Evolutionary conservation across 2,113 vertebrate genomes (phyloP).

Genomic region (Dasyurus viverrinus): DNA sequence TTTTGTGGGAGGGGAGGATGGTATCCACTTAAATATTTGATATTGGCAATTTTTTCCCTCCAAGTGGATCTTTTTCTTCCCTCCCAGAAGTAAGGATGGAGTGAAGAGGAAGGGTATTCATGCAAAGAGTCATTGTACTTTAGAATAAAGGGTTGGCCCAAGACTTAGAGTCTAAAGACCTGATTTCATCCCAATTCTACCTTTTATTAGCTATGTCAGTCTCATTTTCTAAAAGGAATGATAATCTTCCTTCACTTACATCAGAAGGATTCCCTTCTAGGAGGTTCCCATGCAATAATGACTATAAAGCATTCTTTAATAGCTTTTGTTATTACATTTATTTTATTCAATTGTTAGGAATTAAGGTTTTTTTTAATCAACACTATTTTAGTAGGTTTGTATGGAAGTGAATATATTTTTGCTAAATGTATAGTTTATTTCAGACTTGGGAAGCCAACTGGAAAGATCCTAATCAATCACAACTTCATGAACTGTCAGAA

Average conservation of each 20-base stretch:
- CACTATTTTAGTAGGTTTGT: background rate
- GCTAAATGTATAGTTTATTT: background rate
- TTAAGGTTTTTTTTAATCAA: background rate
- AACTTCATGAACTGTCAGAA: background rate
- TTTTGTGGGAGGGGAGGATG: no score
- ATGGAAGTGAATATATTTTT: background rate
- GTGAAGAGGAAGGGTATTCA: no score
- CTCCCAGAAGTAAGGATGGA: no score
- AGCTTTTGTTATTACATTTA: background rate
- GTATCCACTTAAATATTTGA: no score
- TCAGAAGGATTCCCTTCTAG: background rate
- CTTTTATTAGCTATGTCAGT: background rate
- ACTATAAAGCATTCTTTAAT: background rate
- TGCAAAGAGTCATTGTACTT: no score
- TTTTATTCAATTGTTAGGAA: background rate
- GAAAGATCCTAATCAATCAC: background rate
- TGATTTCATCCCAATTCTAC: background rate
- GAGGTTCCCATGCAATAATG: background rate
- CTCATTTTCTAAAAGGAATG: background rate
- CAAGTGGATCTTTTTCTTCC: no score
- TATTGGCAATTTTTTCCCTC: no score
- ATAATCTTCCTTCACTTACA: background rate
- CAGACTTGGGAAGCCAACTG: background rate
- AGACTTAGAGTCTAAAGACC: background rate
- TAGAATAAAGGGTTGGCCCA: background rate